A percentile compares a stretch with the other conserved stretches of the same genome.
Evolutionary conservation across 2,797 vertebrate species (phyloP).

Genomic region (Myoxocephalus aenaeus): DNA sequence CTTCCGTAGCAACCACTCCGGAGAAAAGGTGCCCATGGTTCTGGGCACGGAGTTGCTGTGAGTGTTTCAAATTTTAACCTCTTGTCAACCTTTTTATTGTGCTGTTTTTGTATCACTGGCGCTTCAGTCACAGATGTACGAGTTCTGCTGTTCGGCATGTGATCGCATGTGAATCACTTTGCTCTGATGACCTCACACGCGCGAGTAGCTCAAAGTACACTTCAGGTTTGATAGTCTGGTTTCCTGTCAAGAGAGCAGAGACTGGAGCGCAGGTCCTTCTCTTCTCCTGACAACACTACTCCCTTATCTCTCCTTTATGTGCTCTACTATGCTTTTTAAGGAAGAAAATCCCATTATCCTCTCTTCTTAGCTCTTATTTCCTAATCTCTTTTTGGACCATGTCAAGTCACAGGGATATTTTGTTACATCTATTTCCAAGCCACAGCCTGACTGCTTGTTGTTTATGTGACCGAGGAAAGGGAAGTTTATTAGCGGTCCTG

Average conservation of each 20-base stretch:
- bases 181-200: background rate
- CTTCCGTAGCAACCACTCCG: conserved; percentile 90
- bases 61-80: conserved; percentile 74
- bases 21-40: conserved; percentile 90
- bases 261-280: background rate
- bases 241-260: background rate
- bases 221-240: background rate
- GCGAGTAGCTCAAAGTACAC: too few relatives aligned
- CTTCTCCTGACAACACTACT: background rate
- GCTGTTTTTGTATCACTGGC: conserved; percentile 21
- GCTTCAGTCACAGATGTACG: conserved; percentile 20
- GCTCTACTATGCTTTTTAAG: conserved; percentile 31
- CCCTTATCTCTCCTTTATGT: conserved; percentile 31
- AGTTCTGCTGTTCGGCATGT: background rate
- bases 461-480: conserved; percentile 25
- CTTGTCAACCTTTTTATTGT: conserved; percentile 10
- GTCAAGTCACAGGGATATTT: conserved; percentile 71
- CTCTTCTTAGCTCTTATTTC: conserved; percentile 41
- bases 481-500: conserved; percentile 24
- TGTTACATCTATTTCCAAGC: conserved; percentile 55
- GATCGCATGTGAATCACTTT: conserved; percentile 12
- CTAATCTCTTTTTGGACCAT: conserved; percentile 19
- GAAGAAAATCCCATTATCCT: conserved; percentile 15
- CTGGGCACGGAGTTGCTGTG: conserved; percentile 91
- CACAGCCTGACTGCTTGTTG: conserved; percentile 22